Base-by-base conservation (phyloP, 2,888 invertebrate genomes). In the Tricholauxania praeusta region DNA sequence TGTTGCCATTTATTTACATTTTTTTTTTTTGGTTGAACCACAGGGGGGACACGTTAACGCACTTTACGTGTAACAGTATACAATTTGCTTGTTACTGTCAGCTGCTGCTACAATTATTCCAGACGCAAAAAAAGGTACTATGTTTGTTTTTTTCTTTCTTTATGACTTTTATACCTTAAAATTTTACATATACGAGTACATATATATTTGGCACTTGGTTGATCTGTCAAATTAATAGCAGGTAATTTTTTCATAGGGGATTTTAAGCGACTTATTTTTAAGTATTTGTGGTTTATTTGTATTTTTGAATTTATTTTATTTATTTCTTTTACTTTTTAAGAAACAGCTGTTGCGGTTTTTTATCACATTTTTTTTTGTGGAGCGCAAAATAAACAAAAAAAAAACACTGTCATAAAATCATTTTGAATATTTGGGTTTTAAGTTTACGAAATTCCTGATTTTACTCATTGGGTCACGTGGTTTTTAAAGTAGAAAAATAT, bases 211-310 rank as follows among this genome's bases (percentile, higher is more conserved):
- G 48, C 68, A 68, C 68, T 68, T 68, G 47, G 19, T 67, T 59
- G 57, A 68, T 48, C 49, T 68, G 59, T 68, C 59, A 59, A 49
- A 57, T 66, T 66, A 66, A 66, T 66, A 14, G 22, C 10, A 19
- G 8, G 63, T 12, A 48, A 63, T 63, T 63, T 63, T 52, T 52
- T 8, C 17, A 15, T 22, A 39, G 4, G 39, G 63, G 39, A 63
- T 63, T 48, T 32, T 63, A 62, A 62, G 39, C 2, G 32, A 39
- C 32, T 39, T 28, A 32, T n/a, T n/a, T 62, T 57, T 62, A 52
- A 32, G 65, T 28, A 19, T 57, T 57, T 32, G 65, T 8, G 32
- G 12, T 65, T 65, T 53, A 53, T 12, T 22, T 65, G 3, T 53
- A 6, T 52, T 51, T 32, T 32, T 15, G 65, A 14, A 39, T 62